phyloP scores from a whole-genome alignment of 2,113 vertebrate species.

The Cathartes aura region DNA sequence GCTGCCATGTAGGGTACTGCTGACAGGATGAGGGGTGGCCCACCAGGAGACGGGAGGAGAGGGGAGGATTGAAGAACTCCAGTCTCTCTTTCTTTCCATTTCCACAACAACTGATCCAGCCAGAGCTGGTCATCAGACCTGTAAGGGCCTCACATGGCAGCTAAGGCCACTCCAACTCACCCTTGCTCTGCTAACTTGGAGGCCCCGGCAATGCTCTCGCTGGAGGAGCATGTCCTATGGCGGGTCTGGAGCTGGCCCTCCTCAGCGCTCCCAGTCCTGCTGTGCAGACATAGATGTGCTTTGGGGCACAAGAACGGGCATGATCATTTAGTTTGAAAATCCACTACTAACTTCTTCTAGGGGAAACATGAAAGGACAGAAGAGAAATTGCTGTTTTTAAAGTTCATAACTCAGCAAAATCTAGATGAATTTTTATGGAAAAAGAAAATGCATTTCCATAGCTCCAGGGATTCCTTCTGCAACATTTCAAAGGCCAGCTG shows the following conservation, averaged over 20 bases:
- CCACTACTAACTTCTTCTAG: neutral
- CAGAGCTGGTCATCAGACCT: neutral
- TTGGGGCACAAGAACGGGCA: neutral
- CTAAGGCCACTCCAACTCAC: neutral
- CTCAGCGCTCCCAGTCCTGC: neutral
- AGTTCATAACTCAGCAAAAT: neutral
- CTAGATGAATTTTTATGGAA: neutral
- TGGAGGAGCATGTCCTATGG: rapidly evolving
- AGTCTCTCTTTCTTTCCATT: neutral
- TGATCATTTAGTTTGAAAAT: neutral
- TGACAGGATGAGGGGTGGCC: neutral
- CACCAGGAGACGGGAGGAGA: neutral
- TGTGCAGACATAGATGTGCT: neutral
- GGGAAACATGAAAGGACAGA: neutral
- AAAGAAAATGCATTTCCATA: slow-evolving; percentile 22
- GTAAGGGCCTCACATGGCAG: neutral
- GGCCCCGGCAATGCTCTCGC: rapidly evolving
- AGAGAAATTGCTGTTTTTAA: neutral
- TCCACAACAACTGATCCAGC: neutral
- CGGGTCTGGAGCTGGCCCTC: neutral
- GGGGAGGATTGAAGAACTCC: neutral
- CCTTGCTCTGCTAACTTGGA: neutral
- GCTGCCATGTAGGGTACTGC: neutral
- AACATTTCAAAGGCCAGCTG: neutral
- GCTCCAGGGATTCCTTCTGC: slow-evolving; percentile 3